phyloP scores from a whole-genome alignment of 1,140 invertebrate genomes.

The Paralvinella palmiformis region DNA sequence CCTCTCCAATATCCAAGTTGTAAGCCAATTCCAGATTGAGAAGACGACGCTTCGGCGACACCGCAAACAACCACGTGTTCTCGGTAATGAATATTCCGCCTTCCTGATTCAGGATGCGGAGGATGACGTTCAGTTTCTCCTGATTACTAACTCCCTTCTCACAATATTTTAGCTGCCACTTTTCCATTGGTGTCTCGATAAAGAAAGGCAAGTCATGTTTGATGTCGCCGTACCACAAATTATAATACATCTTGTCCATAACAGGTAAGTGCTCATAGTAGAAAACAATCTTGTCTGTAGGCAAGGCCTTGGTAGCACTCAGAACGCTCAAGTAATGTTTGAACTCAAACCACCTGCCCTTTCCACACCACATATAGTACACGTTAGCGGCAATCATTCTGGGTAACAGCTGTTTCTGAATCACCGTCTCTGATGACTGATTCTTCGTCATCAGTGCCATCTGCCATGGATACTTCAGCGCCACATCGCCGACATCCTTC shows the following conservation, averaged over 20 bases:
- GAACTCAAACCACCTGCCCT: slow-evolving; percentile 20
- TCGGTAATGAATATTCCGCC: slow-evolving; percentile 20
- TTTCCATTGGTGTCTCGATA: slow-evolving; percentile 4
- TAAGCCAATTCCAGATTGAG: slow-evolving; percentile 13
- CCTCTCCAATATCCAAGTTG: slow-evolving; percentile 1
- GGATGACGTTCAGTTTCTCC: slow-evolving; percentile 12
- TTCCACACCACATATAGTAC: slow-evolving; percentile 18
- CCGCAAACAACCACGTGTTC: slow-evolving; percentile 19
- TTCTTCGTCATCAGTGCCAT: too few relatives aligned
- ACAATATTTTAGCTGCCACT: neutral
- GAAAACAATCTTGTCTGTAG: slow-evolving; percentile 14
- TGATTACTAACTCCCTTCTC: neutral
- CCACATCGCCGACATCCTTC: too few relatives aligned
- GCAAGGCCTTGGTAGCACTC: slow-evolving; percentile 8
- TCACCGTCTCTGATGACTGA: too few relatives aligned
- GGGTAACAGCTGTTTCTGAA: neutral
- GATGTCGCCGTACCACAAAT: slow-evolving; percentile 16
- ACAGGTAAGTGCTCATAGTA: slow-evolving; percentile 10
- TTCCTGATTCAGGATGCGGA: slow-evolving; percentile 5
- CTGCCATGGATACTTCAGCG: too few relatives aligned
- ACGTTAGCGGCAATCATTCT: slow-evolving; percentile 7
- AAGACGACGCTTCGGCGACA: neutral
- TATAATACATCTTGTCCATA: slow-evolving; percentile 13
- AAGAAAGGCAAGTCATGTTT: slow-evolving; percentile 17
- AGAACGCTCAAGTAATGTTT: slow-evolving; percentile 18